Evolutionary conservation across 2,888 invertebrate genomes (phyloP).

Genomic region (Cataglyphis albicans): DNA sequence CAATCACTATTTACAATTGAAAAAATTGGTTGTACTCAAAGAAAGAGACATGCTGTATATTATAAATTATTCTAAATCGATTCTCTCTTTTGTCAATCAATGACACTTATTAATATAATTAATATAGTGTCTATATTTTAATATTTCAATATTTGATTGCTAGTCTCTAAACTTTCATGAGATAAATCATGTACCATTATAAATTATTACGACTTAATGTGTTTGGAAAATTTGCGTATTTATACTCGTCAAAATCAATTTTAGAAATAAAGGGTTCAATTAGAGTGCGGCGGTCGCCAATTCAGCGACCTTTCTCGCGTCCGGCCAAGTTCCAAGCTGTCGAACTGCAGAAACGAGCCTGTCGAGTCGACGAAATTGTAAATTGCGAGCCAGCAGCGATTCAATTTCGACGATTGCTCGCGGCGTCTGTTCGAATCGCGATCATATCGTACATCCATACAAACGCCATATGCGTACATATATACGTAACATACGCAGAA

Average conservation of each 20-base stretch:
- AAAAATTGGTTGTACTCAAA: neutral
- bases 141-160: neutral
- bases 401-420: constrained; percentile 48
- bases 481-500: neutral
- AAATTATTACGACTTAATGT: neutral
- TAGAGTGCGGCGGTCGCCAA: constrained; percentile 23
- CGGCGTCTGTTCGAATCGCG: constrained; percentile 11
- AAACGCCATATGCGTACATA: too few relatives aligned
- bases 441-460: neutral
- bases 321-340: constrained; percentile 27
- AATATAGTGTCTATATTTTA: neutral
- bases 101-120: neutral
- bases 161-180: neutral
- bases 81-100: neutral
- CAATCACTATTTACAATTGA: neutral
- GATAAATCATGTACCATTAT: neutral
- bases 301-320: constrained; percentile 34
- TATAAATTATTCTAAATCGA: constrained; percentile 1
- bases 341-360: constrained; percentile 37
- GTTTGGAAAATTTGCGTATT: neutral
- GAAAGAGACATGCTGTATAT: neutral
- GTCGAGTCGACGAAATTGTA: constrained; percentile 51
- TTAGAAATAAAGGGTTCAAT: constrained; percentile 42
- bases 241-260: neutral
- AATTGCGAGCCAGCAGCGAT: constrained; percentile 39